These are phyloP conservation scores for Lanistes nyassanus DNA, from an alignment of 1,140 invertebrate genomes.

Conservation along the genomic window DNA sequence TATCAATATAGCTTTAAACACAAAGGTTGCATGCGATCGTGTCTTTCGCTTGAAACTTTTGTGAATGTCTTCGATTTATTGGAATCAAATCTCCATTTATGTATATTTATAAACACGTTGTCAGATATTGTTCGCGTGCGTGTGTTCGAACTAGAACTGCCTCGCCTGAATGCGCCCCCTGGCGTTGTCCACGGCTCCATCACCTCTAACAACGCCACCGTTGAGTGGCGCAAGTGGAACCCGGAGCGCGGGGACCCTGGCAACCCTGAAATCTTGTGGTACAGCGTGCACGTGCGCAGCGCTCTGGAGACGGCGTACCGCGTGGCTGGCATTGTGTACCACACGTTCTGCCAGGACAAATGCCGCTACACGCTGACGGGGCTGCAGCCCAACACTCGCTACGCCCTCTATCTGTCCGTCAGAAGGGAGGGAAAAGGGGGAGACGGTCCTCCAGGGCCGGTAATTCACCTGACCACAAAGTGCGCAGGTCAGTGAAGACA, in stretches of 20 bases:
- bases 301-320: constrained; percentile 32
- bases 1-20: no score
- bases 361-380: constrained; percentile 49
- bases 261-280: constrained; percentile 52
- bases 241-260: constrained; percentile 50
- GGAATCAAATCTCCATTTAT: no score
- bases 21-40: no score
- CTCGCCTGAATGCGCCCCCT: constrained; percentile 47
- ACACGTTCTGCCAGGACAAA: constrained; percentile 48
- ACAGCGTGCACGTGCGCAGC: constrained; percentile 48
- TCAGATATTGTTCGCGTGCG: no score
- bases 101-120: no score
- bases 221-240: constrained; percentile 56
- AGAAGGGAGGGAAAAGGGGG: constrained; percentile 51
- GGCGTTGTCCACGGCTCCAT: constrained; percentile 37
- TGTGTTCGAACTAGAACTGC: constrained; percentile 43
- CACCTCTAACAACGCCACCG: constrained; percentile 40
- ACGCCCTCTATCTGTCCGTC: constrained; percentile 50
- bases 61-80: no score
- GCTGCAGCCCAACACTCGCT: constrained; percentile 52
- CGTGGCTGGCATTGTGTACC: constrained; percentile 41
- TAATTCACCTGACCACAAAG: constrained; percentile 46
- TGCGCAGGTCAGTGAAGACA: constrained; percentile 45
- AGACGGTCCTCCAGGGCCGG: constrained; percentile 49
- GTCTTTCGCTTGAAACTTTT: no score